These are phyloP conservation scores for Loxodonta africana DNA, from an alignment of 2,113 vertebrate genomes.

Conservation along the genomic window DNA sequence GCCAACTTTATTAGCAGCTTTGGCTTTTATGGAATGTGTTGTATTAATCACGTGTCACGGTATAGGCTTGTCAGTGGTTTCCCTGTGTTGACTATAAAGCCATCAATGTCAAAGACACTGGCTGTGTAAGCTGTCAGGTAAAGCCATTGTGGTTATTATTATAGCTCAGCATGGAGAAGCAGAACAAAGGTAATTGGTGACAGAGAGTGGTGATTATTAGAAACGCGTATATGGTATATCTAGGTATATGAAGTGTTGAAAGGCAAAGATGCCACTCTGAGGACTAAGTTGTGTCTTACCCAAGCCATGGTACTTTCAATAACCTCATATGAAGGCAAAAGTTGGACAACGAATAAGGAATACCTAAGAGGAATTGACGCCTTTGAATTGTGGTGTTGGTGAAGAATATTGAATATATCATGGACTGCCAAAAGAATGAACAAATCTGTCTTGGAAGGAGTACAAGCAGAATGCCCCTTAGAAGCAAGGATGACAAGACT, in stretches of 20 bases:
- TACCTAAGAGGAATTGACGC: too few relatives aligned
- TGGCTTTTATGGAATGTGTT: conserved; percentile 61
- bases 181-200: not conserved
- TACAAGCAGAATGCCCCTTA: too few relatives aligned
- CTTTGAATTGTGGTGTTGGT: too few relatives aligned
- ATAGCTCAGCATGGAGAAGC: not conserved
- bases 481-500: too few relatives aligned
- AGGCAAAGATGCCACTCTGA: too few relatives aligned
- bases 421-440: too few relatives aligned
- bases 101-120: not conserved
- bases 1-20: conserved; percentile 72
- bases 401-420: too few relatives aligned
- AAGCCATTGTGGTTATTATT: not conserved
- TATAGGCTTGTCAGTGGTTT: not conserved
- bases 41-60: conserved; percentile 54
- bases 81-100: not conserved
- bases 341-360: too few relatives aligned
- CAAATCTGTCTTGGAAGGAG: too few relatives aligned
- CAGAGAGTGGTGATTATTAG: not conserved
- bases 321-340: too few relatives aligned
- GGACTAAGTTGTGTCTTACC: too few relatives aligned
- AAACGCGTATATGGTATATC: not conserved
- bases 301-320: too few relatives aligned
- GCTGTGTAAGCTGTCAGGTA: not conserved
- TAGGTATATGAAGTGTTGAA: not conserved